Evolutionary conservation across 2,797 vertebrate species (phyloP).

Genomic region (Urocyon cinereoargenteus): DNA sequence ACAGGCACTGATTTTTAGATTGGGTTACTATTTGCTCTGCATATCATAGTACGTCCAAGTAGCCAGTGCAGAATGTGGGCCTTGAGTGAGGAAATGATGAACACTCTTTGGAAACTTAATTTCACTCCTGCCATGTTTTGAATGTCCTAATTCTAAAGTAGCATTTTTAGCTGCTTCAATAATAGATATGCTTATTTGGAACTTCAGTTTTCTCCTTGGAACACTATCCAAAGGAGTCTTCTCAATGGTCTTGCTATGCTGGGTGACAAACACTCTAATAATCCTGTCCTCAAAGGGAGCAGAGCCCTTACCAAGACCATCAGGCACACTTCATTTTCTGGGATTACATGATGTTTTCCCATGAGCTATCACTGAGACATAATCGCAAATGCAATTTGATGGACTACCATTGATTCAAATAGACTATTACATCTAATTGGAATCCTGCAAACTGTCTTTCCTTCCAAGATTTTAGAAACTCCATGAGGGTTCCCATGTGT

Average conservation of each 20-base stretch:
- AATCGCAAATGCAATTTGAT: neutral
- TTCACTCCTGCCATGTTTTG: neutral
- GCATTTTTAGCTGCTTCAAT: neutral
- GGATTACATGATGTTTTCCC: neutral
- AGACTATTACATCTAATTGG: neutral
- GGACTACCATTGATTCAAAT: neutral
- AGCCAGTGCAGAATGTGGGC: neutral
- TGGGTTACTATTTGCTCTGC: neutral
- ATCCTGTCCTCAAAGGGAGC: neutral
- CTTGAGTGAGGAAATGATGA: neutral
- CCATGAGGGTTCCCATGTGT: neutral
- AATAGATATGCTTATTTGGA: neutral
- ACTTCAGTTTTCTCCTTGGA: neutral
- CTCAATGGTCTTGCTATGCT: neutral
- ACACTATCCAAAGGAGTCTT: neutral
- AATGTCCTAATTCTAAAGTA: neutral
- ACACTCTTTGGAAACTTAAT: neutral
- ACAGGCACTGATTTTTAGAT: neutral
- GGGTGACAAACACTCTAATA: neutral
- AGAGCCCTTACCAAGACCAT: neutral
- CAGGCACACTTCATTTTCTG: neutral
- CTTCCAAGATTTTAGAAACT: slow-evolving; percentile 20
- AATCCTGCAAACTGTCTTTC: slow-evolving; percentile 23
- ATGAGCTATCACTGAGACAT: neutral
- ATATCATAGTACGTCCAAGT: neutral